A percentile compares a stretch with the other conserved stretches of the same genome.
Evolutionary conservation across 2,888 invertebrate species (phyloP).

Genomic region (Nemotelus nigrinus): DNA sequence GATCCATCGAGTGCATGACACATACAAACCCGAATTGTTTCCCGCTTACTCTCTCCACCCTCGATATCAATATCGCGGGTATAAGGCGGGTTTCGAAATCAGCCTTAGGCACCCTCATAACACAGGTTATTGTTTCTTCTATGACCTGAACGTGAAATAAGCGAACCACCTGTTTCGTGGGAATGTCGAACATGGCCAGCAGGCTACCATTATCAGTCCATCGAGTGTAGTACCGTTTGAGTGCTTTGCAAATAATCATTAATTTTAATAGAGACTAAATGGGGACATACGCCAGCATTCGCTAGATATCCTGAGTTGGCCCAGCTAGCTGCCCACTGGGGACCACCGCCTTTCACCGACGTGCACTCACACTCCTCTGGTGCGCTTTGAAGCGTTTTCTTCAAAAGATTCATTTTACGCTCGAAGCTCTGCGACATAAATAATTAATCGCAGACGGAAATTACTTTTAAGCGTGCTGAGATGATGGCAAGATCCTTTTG

Average conservation of each 20-base stretch:
- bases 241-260: constrained; percentile 50
- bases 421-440: constrained; percentile 33
- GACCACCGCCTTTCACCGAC: neutral
- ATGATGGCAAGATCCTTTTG: constrained; percentile 34
- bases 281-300: neutral
- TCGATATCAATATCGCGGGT: neutral
- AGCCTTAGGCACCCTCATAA: neutral
- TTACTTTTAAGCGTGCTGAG: constrained; percentile 38
- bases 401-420: constrained; percentile 34
- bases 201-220: constrained; percentile 37
- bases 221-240: constrained; percentile 45
- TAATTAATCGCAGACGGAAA: constrained; percentile 40
- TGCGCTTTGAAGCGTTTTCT: constrained; percentile 13
- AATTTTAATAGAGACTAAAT: constrained; percentile 48
- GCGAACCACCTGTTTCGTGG: constrained; percentile 35
- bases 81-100: neutral
- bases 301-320: neutral
- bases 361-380: neutral
- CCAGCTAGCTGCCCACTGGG: too few relatives aligned
- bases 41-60: neutral
- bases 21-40: too few relatives aligned
- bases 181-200: constrained; percentile 7
- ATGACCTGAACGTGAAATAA: constrained; percentile 1
- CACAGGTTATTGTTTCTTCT: constrained; percentile 21
- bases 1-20: neutral